Evolutionary conservation across 2,888 invertebrate species (phyloP).

Genomic region (Euplexia lucipara): DNA sequence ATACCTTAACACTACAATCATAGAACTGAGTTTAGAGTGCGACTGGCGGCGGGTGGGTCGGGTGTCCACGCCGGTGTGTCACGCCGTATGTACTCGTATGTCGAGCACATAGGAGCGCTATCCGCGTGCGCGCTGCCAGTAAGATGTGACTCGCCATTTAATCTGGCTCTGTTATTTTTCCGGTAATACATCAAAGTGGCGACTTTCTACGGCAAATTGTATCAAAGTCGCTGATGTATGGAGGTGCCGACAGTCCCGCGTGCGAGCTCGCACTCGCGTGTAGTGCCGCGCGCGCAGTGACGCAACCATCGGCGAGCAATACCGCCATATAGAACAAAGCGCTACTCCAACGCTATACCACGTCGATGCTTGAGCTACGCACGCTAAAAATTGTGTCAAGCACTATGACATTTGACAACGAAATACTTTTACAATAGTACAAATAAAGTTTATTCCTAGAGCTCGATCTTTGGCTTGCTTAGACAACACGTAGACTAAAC

Average conservation of each 20-base stretch:
- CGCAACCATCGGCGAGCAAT: no score
- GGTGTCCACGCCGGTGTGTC: constrained; percentile 22
- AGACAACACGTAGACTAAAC: neutral
- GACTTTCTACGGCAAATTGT: constrained; percentile 85
- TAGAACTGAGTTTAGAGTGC: constrained; percentile 46
- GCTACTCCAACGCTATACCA: neutral
- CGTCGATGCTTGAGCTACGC: no score
- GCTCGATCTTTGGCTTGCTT: no score
- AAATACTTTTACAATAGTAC: no score
- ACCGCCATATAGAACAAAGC: neutral
- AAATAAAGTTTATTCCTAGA: no score
- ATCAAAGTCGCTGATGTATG: constrained; percentile 85
- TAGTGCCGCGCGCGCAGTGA: neutral
- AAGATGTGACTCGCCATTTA: constrained; percentile 76
- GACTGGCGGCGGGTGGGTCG: neutral
- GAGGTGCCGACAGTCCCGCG: constrained; percentile 28
- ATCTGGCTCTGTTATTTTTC: constrained; percentile 85
- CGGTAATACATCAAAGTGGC: constrained; percentile 85
- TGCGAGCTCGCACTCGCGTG: neutral
- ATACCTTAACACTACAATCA: constrained; percentile 29
- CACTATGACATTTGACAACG: no score
- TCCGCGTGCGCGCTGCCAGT: constrained; percentile 44
- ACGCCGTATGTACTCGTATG: constrained; percentile 53
- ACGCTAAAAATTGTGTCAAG: no score
- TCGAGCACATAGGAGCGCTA: constrained; percentile 41